A percentile compares a stretch with the other conserved stretches of the same genome.
Evolutionary conservation across 2,888 invertebrate genomes (phyloP).

Genomic region (Entomobrya proxima): DNA sequence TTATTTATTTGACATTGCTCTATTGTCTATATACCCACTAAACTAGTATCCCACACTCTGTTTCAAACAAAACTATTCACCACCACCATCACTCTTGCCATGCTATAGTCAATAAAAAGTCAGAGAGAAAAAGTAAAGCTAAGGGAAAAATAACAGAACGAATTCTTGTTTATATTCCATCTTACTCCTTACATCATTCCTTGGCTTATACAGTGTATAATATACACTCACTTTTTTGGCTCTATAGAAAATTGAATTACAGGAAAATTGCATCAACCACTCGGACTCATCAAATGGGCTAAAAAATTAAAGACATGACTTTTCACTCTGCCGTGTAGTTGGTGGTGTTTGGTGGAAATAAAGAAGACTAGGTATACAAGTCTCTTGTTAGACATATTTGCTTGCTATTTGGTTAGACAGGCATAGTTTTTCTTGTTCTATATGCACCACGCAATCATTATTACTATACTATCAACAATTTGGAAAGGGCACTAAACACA

Average conservation of each 20-base stretch:
- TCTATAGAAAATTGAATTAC: conserved; percentile 58
- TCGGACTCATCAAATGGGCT: conserved; percentile 36
- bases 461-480: no score
- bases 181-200: background rate
- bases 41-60: background rate
- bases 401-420: no score
- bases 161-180: background rate
- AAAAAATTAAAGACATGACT: conserved; percentile 68
- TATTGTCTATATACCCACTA: background rate
- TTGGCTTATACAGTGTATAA: no score
- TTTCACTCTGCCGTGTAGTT: conserved; percentile 55
- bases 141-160: background rate
- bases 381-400: no score
- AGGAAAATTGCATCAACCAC: conserved; percentile 61
- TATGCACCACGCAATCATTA: no score
- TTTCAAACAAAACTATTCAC: background rate
- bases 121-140: background rate
- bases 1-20: conserved; percentile 31
- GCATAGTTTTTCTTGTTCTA: no score
- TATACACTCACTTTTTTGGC: background rate
- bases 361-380: background rate
- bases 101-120: background rate
- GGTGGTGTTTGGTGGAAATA: background rate
- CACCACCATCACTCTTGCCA: background rate
- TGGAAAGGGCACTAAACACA: no score